phyloP scores from a whole-genome alignment of 2,888 invertebrate species.

The Maniola hyperantus region DNA sequence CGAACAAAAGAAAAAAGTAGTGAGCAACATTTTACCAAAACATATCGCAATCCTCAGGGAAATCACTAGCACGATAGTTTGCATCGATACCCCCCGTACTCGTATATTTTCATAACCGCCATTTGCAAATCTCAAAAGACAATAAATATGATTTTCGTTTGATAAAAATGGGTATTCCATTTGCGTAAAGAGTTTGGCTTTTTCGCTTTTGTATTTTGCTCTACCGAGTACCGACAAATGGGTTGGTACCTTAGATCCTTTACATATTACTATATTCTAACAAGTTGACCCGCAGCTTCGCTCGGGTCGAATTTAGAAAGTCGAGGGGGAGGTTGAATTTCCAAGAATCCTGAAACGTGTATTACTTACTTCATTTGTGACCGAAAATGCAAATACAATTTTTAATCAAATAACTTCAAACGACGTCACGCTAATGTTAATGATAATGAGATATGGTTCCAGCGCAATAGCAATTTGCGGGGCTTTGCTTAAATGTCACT shows the following conservation, averaged over 20 bases:
- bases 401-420: no score
- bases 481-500: no score
- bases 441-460: no score
- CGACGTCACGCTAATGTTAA: no score
- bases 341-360: no score
- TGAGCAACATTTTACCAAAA: slow-evolving; percentile 25
- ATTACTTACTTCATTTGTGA: no score
- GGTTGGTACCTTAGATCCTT: neutral
- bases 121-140: slow-evolving; percentile 42
- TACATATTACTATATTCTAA: neutral
- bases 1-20: slow-evolving; percentile 17
- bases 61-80: slow-evolving; percentile 57
- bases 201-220: slow-evolving; percentile 9
- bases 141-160: slow-evolving; percentile 42
- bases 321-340: no score
- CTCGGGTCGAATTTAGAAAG: no score
- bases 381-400: no score
- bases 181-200: slow-evolving; percentile 13
- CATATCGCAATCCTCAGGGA: slow-evolving; percentile 51
- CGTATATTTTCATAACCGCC: slow-evolving; percentile 55
- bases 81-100: slow-evolving; percentile 49
- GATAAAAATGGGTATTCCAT: slow-evolving; percentile 17
- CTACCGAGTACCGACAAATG: neutral
- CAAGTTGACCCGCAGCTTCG: no score
- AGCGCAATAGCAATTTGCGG: no score